Evolutionary conservation across 1,140 invertebrate genomes (phyloP), one percentile per base, ranked within the genome.

Genomic region (Drosophila lini): DNA sequence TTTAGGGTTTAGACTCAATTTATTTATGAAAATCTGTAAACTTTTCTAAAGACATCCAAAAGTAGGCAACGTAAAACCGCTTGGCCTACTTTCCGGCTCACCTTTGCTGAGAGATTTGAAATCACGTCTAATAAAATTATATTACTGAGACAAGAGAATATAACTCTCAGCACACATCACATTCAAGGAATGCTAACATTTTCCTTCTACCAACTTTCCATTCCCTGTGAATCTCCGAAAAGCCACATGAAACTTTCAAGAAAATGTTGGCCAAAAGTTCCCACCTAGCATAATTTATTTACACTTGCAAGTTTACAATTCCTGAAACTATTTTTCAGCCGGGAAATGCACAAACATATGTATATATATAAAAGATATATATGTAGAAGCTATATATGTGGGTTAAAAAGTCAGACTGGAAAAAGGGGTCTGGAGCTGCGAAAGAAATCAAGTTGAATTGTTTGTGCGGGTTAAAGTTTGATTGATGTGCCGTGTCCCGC

Each of bases 401-500:
- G 56, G 40, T 64, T 61, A 61, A 44, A 44, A 32, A 48, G 31
- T 4, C 19, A 15, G 45, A 8, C 13, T 25, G 22, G 22, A n/a
- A 25, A 50, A 25, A 10, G 36, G 28, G 11, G 19, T 11, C 58
- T 19, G 28, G 28, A 16, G 48, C 28, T 34, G 28, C 36, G 22
- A 48, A 55, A 36, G 64, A 70, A 70, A 69, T 71, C 68, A 71
- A 71, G 68, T 70, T 58, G 68, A 58, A 70, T 64, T 74, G 50
- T 75, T 62, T 75, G 50, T 74, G 70, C 74, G 63, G 74, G 25
- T 48, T 76, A 76, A 79, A 73, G 69, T 88, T 88, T 86, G 83
- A 86, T 83, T 86, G 80, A 86, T 86, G 84, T 83, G 76, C 65
- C 69, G 48, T 58, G 62, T 65, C 67, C 83, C 74, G 75, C 60